phyloP scores from a whole-genome alignment of 2,888 invertebrate genomes.

The Scaeva pyrastri region DNA sequence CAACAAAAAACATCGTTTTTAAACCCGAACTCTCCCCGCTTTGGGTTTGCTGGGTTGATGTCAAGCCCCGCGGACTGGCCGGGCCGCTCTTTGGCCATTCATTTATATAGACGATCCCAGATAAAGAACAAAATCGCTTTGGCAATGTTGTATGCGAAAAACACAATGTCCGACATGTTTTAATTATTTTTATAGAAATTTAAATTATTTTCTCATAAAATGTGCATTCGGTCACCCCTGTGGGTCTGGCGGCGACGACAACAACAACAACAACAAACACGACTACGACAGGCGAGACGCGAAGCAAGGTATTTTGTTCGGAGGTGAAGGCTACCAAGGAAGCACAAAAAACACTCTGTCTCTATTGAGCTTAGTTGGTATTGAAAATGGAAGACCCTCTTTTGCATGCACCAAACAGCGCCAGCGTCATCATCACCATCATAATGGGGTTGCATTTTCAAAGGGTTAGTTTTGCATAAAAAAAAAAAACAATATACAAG shows the following conservation, averaged over 20 bases:
- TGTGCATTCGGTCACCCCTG: conserved; percentile 73
- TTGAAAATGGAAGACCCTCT: conserved; percentile 29
- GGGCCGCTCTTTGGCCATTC: conserved; percentile 26
- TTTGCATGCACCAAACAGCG: conserved; percentile 37
- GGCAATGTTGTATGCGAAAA: conserved; percentile 71
- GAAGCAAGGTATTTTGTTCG: conserved; percentile 63
- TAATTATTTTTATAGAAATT: conserved; percentile 76
- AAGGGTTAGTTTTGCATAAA: conserved; percentile 64
- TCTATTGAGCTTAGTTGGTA: conserved; percentile 32
- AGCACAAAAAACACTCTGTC: conserved; percentile 32
- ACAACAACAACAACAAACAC: no score
- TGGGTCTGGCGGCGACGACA: not conserved
- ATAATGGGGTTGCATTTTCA: conserved; percentile 62
- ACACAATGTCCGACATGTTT: conserved; percentile 75
- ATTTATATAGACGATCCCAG: conserved; percentile 49
- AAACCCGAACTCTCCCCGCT: conserved; percentile 59
- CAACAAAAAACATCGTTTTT: conserved; percentile 20
- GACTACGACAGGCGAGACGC: not conserved
- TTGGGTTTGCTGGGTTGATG: no score
- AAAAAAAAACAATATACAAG: conserved; percentile 20
- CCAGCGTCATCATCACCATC: no score
- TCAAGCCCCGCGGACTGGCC: conserved; percentile 54
- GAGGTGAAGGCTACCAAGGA: conserved; percentile 60
- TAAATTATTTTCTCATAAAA: conserved; percentile 76
- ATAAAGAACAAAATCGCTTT: conserved; percentile 70